Evolutionary conservation across 2,113 vertebrate species (phyloP).

Genomic region (Dromaius novaehollandiae): DNA sequence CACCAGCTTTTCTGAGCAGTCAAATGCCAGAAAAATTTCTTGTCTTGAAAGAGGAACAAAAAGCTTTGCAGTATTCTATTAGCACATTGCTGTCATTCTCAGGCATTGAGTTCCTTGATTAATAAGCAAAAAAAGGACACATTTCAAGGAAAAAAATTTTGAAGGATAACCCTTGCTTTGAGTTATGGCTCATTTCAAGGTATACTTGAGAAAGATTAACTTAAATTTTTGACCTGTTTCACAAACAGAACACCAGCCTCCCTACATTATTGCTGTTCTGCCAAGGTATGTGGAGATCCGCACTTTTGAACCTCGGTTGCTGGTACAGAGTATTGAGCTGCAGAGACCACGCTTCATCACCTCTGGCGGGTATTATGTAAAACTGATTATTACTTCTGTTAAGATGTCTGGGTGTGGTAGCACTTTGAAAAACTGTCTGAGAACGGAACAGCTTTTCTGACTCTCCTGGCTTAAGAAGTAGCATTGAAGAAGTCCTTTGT

Average conservation of each 20-base stretch:
- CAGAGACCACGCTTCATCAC: conserved; percentile 96
- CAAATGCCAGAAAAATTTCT: not conserved
- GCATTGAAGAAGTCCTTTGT: not conserved
- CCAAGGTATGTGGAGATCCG: conserved; percentile 96
- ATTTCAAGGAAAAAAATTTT: not conserved
- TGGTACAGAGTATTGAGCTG: conserved; percentile 97
- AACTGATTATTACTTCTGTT: not conserved
- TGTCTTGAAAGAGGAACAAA: not conserved
- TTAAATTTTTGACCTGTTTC: not conserved
- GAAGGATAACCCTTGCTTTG: not conserved
- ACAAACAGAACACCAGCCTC: conserved; percentile 91
- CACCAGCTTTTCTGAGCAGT: not conserved
- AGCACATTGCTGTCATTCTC: not conserved
- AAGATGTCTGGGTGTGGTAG: not conserved
- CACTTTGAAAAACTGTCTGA: not conserved
- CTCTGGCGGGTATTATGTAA: conserved; percentile 85
- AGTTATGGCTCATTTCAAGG: not conserved
- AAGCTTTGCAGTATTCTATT: not conserved
- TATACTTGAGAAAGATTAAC: not conserved
- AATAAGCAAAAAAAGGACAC: not conserved
- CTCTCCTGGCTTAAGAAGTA: not conserved
- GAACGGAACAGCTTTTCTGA: not conserved
- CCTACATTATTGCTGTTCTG: conserved; percentile 96
- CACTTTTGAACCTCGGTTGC: conserved; percentile 91
- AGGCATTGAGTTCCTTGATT: not conserved